Conservation (phyloP, 2,888 invertebrate genomes). For the Pegoplata infirma region DNA sequence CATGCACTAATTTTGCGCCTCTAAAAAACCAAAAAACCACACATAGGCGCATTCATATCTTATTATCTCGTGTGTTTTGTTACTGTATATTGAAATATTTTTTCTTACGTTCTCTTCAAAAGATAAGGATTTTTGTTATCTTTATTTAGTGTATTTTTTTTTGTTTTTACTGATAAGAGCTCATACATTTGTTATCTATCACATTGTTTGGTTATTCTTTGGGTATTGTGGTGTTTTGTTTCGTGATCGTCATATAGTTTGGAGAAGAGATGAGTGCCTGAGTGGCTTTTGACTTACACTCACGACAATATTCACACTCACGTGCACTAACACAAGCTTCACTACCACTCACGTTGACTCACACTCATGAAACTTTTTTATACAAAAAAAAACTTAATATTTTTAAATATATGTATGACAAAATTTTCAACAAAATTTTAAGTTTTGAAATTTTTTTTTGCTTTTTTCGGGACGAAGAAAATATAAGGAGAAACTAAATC, state of each 20-base stretch:
- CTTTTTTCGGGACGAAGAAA: no score
- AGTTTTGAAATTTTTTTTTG: no score
- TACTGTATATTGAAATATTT: not conserved
- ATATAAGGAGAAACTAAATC: no score
- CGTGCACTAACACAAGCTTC: no score
- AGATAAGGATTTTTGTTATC: conserved; percentile 63
- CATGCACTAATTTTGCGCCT: conserved; percentile 42
- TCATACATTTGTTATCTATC: conserved; percentile 36
- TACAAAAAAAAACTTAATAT: no score
- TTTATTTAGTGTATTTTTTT: conserved; percentile 39
- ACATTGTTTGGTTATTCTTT: conserved; percentile 22
- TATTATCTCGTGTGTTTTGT: conserved; percentile 36
- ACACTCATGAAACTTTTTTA: no score
- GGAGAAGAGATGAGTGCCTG: not conserved
- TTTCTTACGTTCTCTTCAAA: conserved; percentile 17
- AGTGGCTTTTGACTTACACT: no score
- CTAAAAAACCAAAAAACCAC: not conserved
- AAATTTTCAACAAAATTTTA: no score
- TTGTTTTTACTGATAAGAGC: conserved; percentile 49
- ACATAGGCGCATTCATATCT: conserved; percentile 22
- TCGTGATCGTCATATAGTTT: conserved; percentile 26
- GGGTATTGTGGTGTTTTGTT: no score
- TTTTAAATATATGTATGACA: no score
- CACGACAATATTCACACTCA: no score
- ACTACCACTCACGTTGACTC: no score